phyloP scores from a whole-genome alignment of 2,888 invertebrate genomes.

The Opisthograptis luteolata region DNA sequence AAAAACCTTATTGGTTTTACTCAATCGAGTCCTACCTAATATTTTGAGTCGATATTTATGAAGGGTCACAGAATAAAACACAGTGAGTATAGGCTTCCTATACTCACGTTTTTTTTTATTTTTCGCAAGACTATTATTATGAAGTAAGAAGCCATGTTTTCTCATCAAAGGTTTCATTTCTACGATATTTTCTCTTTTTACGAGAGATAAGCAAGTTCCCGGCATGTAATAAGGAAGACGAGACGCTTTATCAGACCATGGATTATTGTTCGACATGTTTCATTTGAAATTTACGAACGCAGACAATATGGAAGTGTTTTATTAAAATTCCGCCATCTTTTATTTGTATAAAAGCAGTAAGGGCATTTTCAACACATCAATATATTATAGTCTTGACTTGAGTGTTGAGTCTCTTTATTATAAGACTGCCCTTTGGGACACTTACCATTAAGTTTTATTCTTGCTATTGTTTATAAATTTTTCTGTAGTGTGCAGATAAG shows the following conservation, averaged over 20 bases:
- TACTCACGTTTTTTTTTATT: too few relatives aligned
- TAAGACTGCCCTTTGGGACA: too few relatives aligned
- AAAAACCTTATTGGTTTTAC: background rate
- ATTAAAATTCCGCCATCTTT: slow-evolving; percentile 54
- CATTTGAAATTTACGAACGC: slow-evolving; percentile 52
- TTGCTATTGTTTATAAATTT: too few relatives aligned
- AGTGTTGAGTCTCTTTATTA: too few relatives aligned
- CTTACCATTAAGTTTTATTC: too few relatives aligned
- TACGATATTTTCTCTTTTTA: slow-evolving; percentile 22
- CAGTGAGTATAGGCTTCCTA: too few relatives aligned
- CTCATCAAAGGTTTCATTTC: slow-evolving; percentile 23
- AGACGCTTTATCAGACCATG: slow-evolving; percentile 20
- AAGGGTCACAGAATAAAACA: too few relatives aligned
- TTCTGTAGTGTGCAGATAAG: too few relatives aligned
- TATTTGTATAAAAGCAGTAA: slow-evolving; percentile 5
- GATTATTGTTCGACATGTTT: slow-evolving; percentile 58
- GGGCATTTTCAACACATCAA: background rate
- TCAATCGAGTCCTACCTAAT: background rate
- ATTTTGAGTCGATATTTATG: too few relatives aligned
- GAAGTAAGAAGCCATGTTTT: too few relatives aligned
- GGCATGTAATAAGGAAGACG: slow-evolving; percentile 34
- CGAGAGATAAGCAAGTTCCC: slow-evolving; percentile 17
- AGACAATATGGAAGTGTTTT: slow-evolving; percentile 52
- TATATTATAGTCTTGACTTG: too few relatives aligned
- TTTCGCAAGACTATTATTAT: too few relatives aligned